phyloP scores from a whole-genome alignment of 2,888 invertebrate species.

The Punctoribates punctum region DNA sequence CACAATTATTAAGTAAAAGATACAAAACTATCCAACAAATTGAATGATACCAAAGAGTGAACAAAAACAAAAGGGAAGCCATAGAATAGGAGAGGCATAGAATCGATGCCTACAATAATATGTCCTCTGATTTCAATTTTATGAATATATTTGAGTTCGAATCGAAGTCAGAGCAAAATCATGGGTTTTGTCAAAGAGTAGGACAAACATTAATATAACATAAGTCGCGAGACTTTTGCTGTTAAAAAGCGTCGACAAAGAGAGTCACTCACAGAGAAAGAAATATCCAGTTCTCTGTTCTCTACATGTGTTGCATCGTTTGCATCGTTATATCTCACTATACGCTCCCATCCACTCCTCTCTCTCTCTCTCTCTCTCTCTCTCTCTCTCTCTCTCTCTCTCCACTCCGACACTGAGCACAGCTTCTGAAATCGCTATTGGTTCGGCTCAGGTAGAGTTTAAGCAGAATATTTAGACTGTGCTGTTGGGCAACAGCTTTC shows the following conservation, averaged over 20 bases:
- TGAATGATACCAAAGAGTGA: too few species aligned
- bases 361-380: neutral
- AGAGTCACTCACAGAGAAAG: too few species aligned
- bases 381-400: constrained; percentile 16
- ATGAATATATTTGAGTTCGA: too few species aligned
- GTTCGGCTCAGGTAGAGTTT: constrained; percentile 14
- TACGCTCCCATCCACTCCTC: neutral
- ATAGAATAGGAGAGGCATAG: too few species aligned
- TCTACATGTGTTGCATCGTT: constrained; percentile 17
- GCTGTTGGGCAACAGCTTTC: constrained; percentile 14
- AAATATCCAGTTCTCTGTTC: neutral
- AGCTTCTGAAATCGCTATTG: constrained; percentile 14
- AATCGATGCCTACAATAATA: too few species aligned
- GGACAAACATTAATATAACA: neutral
- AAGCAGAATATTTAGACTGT: neutral
- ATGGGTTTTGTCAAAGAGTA: neutral
- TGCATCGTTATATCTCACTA: neutral
- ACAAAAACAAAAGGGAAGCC: too few species aligned
- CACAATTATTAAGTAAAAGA: too few species aligned
- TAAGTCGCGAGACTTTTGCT: constrained; percentile 4
- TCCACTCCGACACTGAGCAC: neutral
- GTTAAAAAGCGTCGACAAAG: too few species aligned
- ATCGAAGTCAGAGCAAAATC: neutral
- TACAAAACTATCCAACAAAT: too few species aligned
- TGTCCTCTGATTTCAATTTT: too few species aligned